A percentile compares a stretch with the other conserved stretches of the same genome.
Conservation (phyloP, 1,140 invertebrate genomes). For the Drosophila punjabiensis region DNA sequence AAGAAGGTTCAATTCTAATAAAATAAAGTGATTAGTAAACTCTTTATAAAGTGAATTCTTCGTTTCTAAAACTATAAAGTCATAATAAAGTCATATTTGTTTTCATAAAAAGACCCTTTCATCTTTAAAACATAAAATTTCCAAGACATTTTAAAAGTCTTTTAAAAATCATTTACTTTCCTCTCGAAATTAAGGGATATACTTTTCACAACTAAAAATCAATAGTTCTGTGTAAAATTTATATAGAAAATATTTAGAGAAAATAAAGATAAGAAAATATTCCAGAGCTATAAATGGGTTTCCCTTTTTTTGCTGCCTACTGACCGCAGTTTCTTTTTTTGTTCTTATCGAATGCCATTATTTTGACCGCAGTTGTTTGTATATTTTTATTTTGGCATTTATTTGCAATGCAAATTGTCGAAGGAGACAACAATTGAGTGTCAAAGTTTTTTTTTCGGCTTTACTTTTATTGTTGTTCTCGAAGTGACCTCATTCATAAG, state of each 20-base stretch:
- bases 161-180: neutral
- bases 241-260: neutral
- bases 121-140: no score
- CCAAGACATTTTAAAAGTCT: neutral
- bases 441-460: constrained; percentile 27
- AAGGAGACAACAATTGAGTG: constrained; percentile 45
- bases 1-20: no score
- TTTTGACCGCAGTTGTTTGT: constrained; percentile 33
- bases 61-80: no score
- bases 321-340: neutral
- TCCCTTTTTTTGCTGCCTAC: neutral
- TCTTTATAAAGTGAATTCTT: no score
- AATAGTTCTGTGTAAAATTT: neutral
- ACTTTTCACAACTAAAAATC: neutral
- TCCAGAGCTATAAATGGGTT: neutral
- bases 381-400: constrained; percentile 42
- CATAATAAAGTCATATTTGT: no score
- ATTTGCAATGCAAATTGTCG: constrained; percentile 71
- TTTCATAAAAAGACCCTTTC: no score
- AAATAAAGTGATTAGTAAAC: no score
- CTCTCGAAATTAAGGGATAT: neutral
- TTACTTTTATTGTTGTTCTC: constrained; percentile 30
- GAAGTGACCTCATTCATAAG: constrained; percentile 60
- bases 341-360: constrained; percentile 13
- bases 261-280: constrained; percentile 2